Base-by-base conservation (phyloP, 2,113 vertebrate genomes). In the Nothobranchius kuhntae region DNA sequence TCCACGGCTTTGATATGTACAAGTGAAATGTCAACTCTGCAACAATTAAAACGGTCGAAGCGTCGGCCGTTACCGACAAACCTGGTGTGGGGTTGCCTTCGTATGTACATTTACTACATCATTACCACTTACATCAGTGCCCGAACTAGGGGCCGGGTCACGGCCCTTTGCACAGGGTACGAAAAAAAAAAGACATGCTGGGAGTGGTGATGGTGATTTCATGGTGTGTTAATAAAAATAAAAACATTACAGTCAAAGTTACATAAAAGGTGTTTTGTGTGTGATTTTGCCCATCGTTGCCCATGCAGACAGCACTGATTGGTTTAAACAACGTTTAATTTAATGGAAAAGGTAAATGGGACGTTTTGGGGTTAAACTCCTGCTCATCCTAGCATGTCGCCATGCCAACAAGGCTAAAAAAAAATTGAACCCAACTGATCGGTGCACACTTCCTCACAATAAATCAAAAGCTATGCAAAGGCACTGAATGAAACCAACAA, bases 81-180 rank as follows among this genome's bases (percentile, higher is more conserved):
- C 4, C 30, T 30, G 30, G 30, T 30, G 30, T 30, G 30, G 30
- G 3, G 30, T 1, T 30, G 30, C 68, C 65, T 68, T 84, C 84
- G 75, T 61, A 90, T 71, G 65, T 73, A 82, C 77, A 84, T 85
- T 82, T 83, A 89, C 75, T 83, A 82, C 40, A 71, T 78, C 77
- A 9, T 21, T 21, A 21, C 21, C 21, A 21, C 21, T 21, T 21
- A 21, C 21, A 21, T 21, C 21, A 21, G 21, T 21, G 21, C 21
- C 47, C 60, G 71, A 86, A 75, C 65, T 60, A 30, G 30, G 30
- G 30, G 30, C 30, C 40, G 10, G 4, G 36, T 55, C 51, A 45
- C 65, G 67, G 76, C 80, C 72, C 67, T 81, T 67, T 52, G 71
- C 71, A 65, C 58, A 21, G 72, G 30, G 30, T 30, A 30, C 51